Conservation (phyloP, 2,888 invertebrate genomes). For the Melanargia galathea region DNA sequence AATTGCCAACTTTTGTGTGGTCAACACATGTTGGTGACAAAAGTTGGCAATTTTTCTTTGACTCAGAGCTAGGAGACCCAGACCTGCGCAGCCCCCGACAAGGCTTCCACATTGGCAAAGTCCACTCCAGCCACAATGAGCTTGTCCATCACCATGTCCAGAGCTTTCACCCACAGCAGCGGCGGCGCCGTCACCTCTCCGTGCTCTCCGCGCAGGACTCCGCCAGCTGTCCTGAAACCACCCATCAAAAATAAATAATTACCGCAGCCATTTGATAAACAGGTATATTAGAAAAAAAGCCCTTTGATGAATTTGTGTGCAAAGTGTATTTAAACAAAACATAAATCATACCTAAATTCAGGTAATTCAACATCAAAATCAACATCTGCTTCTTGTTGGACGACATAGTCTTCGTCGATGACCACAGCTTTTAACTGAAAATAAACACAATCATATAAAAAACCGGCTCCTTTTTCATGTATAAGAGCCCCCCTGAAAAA, state of each 20-base stretch:
- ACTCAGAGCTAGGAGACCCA: no score
- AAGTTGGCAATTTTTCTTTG: no score
- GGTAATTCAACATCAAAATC: slow-evolving; percentile 96
- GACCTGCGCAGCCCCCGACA: slow-evolving; percentile 97
- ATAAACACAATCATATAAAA: slow-evolving; percentile 25
- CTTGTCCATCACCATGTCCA: slow-evolving; percentile 94
- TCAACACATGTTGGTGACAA: no score
- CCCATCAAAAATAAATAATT: no score
- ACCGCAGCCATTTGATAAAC: no score
- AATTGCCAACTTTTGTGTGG: no score
- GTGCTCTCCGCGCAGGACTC: slow-evolving; percentile 70
- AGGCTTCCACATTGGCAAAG: slow-evolving; percentile 89
- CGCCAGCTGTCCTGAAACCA: slow-evolving; percentile 76
- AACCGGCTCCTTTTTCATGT: no score
- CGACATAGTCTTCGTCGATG: slow-evolving; percentile 86
- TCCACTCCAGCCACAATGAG: slow-evolving; percentile 91
- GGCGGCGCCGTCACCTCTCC: slow-evolving; percentile 90
- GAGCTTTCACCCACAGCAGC: slow-evolving; percentile 96
- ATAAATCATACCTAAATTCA: slow-evolving; percentile 90
- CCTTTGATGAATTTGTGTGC: no score
- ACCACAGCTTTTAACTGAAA: slow-evolving; percentile 95
- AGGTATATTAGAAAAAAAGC: no score
- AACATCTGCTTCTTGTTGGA: slow-evolving; percentile 90
- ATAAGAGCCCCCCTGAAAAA: no score
- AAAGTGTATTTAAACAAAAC: no score